phyloP scores from a whole-genome alignment of 2,888 invertebrate genomes.

The Melangyna quadrimaculata region DNA sequence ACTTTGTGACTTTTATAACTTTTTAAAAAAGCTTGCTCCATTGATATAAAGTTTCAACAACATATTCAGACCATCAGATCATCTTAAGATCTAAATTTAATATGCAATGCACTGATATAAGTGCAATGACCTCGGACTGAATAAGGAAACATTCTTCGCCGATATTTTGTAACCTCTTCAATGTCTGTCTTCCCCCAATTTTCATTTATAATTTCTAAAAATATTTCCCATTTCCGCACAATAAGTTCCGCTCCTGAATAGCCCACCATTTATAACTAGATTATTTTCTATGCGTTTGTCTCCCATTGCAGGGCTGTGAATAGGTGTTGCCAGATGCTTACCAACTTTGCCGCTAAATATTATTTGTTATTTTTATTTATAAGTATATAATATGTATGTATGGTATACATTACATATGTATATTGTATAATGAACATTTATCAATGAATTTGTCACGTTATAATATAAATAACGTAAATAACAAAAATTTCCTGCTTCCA shows the following conservation, averaged over 20 bases:
- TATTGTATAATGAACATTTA: too few relatives aligned
- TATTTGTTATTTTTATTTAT: too few relatives aligned
- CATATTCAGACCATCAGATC: not conserved
- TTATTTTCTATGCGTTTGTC: constrained; percentile 19
- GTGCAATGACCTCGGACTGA: constrained; percentile 23
- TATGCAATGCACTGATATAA: not conserved
- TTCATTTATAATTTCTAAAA: constrained; percentile 47
- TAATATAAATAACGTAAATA: too few relatives aligned
- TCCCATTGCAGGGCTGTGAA: not conserved
- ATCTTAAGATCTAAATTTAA: not conserved
- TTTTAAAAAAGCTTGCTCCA: too few relatives aligned
- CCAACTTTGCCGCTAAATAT: not conserved
- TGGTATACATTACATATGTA: too few relatives aligned
- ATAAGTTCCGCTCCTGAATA: constrained; percentile 62
- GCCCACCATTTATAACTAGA: constrained; percentile 34
- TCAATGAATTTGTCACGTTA: too few relatives aligned
- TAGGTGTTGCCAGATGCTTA: not conserved
- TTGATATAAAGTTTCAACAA: not conserved
- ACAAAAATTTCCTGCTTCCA: too few relatives aligned
- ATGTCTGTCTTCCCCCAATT: constrained; percentile 41
- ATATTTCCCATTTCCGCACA: constrained; percentile 64
- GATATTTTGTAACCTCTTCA: constrained; percentile 27
- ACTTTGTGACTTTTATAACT: too few relatives aligned
- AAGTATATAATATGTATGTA: too few relatives aligned
- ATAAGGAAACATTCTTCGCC: constrained; percentile 38